A percentile compares a stretch with the other conserved stretches of the same genome.
Evolutionary conservation across 2,888 invertebrate species (phyloP).

Genomic region (Microdon myrmicae): DNA sequence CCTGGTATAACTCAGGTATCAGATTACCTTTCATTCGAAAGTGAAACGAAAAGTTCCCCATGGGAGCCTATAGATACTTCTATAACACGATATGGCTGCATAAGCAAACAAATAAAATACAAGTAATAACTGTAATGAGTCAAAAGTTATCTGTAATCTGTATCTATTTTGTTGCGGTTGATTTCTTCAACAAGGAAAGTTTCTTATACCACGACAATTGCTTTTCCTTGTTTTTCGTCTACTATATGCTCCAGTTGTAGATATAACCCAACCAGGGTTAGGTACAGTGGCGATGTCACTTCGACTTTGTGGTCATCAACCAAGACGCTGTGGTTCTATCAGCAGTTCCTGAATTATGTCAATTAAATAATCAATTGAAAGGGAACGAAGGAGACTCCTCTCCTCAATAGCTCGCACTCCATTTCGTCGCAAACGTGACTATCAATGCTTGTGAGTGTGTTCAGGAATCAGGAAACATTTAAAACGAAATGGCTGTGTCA

Average conservation of each 20-base stretch:
- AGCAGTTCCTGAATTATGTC: slow-evolving; percentile 23
- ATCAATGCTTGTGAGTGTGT: slow-evolving; percentile 28
- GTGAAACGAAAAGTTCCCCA: slow-evolving; percentile 40
- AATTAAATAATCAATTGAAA: slow-evolving; percentile 25
- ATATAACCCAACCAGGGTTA: too few species aligned
- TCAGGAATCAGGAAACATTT: slow-evolving; percentile 35
- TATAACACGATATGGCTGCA: slow-evolving; percentile 36
- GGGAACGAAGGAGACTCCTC: slow-evolving; percentile 19
- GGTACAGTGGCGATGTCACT: slow-evolving; percentile 5
- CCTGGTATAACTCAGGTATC: slow-evolving; percentile 4
- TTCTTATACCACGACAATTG: slow-evolving; percentile 5
- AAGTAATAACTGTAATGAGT: slow-evolving; percentile 48
- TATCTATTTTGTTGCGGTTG: slow-evolving; percentile 25
- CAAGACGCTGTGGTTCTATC: slow-evolving; percentile 15
- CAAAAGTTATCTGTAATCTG: slow-evolving; percentile 21
- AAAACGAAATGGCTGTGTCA: slow-evolving; percentile 23
- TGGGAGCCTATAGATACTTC: slow-evolving; percentile 25
- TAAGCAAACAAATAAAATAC: slow-evolving; percentile 16
- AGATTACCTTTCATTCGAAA: slow-evolving; percentile 46
- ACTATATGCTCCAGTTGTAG: too few species aligned
- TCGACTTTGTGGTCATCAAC: slow-evolving; percentile 21
- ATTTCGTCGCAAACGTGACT: slow-evolving; percentile 24
- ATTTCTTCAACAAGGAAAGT: slow-evolving; percentile 25
- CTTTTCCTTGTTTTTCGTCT: slow-evolving; percentile 2
- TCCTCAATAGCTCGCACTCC: neutral